Evolutionary conservation across 2,888 invertebrate species (phyloP).

Genomic region (Synanthedon tipuliformis): DNA sequence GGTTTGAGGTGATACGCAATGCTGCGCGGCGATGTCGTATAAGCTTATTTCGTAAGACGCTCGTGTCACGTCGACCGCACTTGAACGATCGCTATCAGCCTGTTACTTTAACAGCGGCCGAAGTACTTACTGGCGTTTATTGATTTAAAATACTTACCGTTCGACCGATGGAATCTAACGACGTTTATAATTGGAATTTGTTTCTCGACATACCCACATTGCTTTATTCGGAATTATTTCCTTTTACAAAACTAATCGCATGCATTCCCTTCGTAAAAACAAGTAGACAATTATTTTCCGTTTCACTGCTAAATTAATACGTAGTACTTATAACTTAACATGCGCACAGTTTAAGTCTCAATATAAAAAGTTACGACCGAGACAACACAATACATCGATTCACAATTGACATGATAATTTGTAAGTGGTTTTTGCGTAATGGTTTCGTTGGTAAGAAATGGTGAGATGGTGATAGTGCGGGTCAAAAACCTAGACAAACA

Average conservation of each 20-base stretch:
- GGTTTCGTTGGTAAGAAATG: too few relatives aligned
- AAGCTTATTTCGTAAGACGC: slow-evolving; percentile 18
- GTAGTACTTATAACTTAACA: too few relatives aligned
- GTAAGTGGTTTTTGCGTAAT: too few relatives aligned
- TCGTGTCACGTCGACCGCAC: slow-evolving; percentile 9
- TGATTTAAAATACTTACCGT: not conserved
- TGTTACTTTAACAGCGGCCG: slow-evolving; percentile 7
- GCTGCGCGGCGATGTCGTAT: slow-evolving; percentile 1
- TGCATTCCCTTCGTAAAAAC: too few relatives aligned
- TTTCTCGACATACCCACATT: not conserved
- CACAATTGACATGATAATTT: too few relatives aligned
- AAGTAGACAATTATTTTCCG: too few relatives aligned
- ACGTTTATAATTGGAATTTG: not conserved
- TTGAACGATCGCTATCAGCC: slow-evolving; percentile 29
- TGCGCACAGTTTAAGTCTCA: too few relatives aligned
- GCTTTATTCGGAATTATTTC: not conserved
- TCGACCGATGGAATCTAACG: not conserved
- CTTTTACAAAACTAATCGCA: not conserved
- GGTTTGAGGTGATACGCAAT: slow-evolving; percentile 4
- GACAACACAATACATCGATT: too few relatives aligned
- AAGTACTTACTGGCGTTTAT: not conserved
- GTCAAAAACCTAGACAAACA: too few relatives aligned
- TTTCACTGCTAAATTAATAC: too few relatives aligned
- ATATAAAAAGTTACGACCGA: too few relatives aligned
- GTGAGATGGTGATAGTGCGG: too few relatives aligned